These are phyloP conservation scores for Emydura subglobosa DNA, from an alignment of 2,113 vertebrate genomes.

Conservation along the genomic window DNA sequence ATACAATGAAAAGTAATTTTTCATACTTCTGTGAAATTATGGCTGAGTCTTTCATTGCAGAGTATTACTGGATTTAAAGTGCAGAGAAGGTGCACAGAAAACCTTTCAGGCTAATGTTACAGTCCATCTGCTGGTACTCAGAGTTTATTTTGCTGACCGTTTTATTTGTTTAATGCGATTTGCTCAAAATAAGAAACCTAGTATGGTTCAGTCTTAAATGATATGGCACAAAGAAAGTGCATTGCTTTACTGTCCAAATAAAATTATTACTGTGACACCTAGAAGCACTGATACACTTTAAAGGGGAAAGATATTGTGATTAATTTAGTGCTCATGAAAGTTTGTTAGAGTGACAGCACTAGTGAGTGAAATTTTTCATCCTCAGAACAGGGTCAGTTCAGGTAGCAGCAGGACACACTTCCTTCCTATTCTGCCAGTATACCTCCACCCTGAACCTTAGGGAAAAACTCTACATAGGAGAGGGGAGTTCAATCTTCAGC, in stretches of 20 bases:
- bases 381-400: neutral
- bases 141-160: neutral
- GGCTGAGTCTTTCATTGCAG: neutral
- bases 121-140: neutral
- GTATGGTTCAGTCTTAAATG: neutral
- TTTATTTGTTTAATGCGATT: neutral
- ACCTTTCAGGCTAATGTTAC: neutral
- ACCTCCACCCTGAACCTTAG: neutral
- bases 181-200: neutral
- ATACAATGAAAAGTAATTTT: neutral
- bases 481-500: neutral
- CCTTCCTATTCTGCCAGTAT: neutral
- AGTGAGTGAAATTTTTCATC: neutral
- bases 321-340: neutral
- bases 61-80: neutral
- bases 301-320: accelerated
- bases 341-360: neutral
- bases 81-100: neutral
- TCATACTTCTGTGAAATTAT: constrained; percentile 13
- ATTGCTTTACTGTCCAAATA: neutral
- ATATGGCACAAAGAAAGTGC: neutral
- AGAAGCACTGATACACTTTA: neutral
- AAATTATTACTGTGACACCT: neutral
- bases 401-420: neutral
- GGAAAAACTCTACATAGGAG: neutral